These are phyloP conservation scores for Rhynchotus rufescens DNA, from an alignment of 2,797 vertebrate species.

Conservation along the genomic window DNA sequence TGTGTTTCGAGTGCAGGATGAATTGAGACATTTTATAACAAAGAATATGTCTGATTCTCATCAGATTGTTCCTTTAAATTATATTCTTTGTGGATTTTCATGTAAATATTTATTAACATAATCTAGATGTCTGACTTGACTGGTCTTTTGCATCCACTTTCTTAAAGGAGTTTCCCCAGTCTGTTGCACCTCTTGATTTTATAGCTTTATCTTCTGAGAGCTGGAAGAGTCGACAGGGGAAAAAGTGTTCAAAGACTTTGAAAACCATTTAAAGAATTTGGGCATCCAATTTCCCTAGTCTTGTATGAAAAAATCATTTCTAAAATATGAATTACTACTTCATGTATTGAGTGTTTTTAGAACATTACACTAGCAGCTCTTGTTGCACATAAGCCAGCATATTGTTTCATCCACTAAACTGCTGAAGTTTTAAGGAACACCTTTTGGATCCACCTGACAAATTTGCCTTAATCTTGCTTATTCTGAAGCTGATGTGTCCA, in stretches of 20 bases:
- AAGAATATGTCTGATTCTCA: neutral
- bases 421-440: neutral
- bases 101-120: neutral
- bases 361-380: neutral
- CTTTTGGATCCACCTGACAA: neutral
- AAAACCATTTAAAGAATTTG: neutral
- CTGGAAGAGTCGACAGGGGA: neutral
- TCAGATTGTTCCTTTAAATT: neutral
- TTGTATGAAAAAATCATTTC: neutral
- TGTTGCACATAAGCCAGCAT: accelerated
- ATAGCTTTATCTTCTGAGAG: neutral
- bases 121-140: neutral
- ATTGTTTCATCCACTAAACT: too few relatives aligned
- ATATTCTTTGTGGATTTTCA: neutral
- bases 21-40: neutral
- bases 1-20: neutral
- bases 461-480: neutral
- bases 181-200: neutral
- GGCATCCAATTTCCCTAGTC: neutral
- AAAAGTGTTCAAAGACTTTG: neutral
- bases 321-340: neutral
- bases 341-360: neutral
- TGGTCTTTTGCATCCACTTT: neutral
- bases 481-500: neutral
- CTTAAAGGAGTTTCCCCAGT: neutral